Conservation (phyloP, 2,113 vertebrate species). For the Paradoxurus hermaphroditus region DNA sequence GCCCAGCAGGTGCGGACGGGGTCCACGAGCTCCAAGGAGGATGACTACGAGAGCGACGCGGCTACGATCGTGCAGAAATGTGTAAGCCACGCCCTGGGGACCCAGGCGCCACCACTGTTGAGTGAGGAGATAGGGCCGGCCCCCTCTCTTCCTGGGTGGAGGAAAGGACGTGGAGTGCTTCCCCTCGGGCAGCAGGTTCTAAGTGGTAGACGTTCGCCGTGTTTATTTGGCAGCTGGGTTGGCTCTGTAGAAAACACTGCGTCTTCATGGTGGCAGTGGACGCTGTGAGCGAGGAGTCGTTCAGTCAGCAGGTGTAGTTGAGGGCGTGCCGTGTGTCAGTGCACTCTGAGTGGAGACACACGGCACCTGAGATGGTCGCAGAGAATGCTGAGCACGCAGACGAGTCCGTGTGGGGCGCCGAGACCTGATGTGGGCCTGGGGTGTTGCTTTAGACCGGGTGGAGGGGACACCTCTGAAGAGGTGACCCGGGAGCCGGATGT, state of each 20-base stretch:
- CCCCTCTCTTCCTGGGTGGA: neutral
- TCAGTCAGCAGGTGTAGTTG: neutral
- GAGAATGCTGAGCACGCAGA: neutral
- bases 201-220: neutral
- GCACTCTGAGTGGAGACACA: neutral
- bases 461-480: neutral
- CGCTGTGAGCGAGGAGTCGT: neutral
- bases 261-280: neutral
- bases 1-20: conserved; percentile 94
- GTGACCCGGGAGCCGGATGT: neutral
- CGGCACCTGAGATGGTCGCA: neutral
- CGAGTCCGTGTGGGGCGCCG: neutral
- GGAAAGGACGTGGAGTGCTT: neutral
- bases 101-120: neutral
- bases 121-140: neutral
- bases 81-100: conserved; percentile 81
- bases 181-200: neutral
- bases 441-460: neutral
- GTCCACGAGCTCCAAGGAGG: conserved; percentile 96
- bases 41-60: conserved; percentile 98
- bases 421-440: neutral
- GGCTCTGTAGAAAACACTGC: neutral
- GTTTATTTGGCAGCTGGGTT: neutral
- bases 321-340: neutral
- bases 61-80: conserved; percentile 99